Conservation (phyloP, 2,113 vertebrate genomes). For the rabbit (Oryctolagus cuniculus) region mOryCun1.1 NC_091436.1:38534001-38534500, state of each 20-base stretch:
- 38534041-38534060: neutral
- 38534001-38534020: neutral
- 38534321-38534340: neutral
- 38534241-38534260: neutral
- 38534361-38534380: slow-evolving; percentile 4
- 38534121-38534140: neutral
- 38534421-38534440: neutral
- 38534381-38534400: neutral
- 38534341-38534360: neutral
- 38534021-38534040: neutral
- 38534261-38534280: neutral
- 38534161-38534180: neutral
- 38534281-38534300: neutral
- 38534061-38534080: neutral
- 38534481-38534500: neutral
- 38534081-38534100: neutral
- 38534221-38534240: neutral
- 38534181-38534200: slow-evolving; percentile 1
- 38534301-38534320: neutral
- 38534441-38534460: neutral
- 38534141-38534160: neutral
- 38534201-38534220: neutral
- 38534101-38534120: neutral
- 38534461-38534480: slow-evolving; percentile 1
- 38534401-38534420: neutral